These are phyloP conservation scores for Chondrosia reniformis DNA, from an alignment of 37 sponge, comb jelly and placozoan genomes.

Conservation along the genomic window DNA sequence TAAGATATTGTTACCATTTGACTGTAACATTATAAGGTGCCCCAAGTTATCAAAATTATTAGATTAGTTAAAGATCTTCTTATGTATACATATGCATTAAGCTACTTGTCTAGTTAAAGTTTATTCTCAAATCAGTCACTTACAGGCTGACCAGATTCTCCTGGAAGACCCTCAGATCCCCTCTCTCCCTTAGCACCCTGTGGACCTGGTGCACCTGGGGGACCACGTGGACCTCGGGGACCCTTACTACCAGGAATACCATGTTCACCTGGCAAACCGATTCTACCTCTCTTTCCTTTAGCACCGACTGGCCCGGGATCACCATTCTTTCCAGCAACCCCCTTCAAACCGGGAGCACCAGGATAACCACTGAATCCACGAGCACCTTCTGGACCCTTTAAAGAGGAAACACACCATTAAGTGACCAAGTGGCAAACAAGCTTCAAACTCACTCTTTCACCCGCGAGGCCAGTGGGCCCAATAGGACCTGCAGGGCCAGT, in stretches of 20 bases:
- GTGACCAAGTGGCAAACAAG: neutral
- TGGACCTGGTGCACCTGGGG: slow-evolving; percentile 44
- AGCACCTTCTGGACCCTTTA: slow-evolving; percentile 67
- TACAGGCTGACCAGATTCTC: slow-evolving; percentile 35
- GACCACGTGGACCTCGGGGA: slow-evolving; percentile 40
- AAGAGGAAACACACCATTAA: neutral
- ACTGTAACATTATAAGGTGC: no score
- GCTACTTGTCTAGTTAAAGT: no score
- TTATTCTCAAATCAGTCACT: neutral
- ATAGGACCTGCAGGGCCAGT: slow-evolving; percentile 45
- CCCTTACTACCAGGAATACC: slow-evolving; percentile 21
- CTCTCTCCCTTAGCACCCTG: slow-evolving; percentile 34
- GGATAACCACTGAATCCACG: slow-evolving; percentile 65
- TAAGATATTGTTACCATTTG: slow-evolving; percentile 1
- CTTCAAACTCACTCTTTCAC: slow-evolving; percentile 63
- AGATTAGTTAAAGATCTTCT: no score
- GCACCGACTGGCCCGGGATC: slow-evolving; percentile 36
- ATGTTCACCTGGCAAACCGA: slow-evolving; percentile 13
- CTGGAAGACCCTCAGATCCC: slow-evolving; percentile 49
- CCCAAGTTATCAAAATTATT: no score
- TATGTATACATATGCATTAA: no score
- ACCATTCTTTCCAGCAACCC: slow-evolving; percentile 51
- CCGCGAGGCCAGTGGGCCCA: slow-evolving; percentile 56
- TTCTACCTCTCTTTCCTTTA: slow-evolving; percentile 22
- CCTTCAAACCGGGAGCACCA: slow-evolving; percentile 42